phyloP scores from a whole-genome alignment of 2,113 vertebrate species.

The Gambusia affinis region DNA sequence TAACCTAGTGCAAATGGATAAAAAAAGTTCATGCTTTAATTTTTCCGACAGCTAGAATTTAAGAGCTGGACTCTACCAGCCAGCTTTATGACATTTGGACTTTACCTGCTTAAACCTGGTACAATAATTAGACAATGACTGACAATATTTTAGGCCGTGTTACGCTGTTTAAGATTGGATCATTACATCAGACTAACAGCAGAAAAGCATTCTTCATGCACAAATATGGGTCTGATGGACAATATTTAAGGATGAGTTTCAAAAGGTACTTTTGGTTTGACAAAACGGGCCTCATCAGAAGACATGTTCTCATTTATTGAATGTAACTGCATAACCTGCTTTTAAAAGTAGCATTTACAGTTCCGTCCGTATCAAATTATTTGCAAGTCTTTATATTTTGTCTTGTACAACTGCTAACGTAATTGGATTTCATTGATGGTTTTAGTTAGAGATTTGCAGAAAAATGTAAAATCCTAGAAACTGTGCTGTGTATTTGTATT shows the following conservation, averaged over 20 bases:
- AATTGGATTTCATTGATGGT: not conserved
- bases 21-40: slow-evolving; percentile 1
- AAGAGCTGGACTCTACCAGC: not conserved
- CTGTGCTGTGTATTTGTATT: no score
- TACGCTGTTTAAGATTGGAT: not conserved
- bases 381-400: no score
- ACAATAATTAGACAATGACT: not conserved
- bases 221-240: no score
- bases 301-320: no score
- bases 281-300: no score
- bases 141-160: not conserved
- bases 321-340: no score
- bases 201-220: no score
- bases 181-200: no score
- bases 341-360: no score
- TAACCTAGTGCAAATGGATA: not conserved
- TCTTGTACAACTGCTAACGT: not conserved
- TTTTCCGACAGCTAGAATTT: not conserved
- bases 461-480: not conserved
- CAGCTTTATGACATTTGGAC: slow-evolving; percentile 3
- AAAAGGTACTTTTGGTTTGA: no score
- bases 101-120: slow-evolving; percentile 2
- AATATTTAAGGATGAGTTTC: no score
- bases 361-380: no score
- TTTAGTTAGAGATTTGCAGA: not conserved